phyloP scores from a whole-genome alignment of 2,113 vertebrate species.

The Chauna torquata region DNA sequence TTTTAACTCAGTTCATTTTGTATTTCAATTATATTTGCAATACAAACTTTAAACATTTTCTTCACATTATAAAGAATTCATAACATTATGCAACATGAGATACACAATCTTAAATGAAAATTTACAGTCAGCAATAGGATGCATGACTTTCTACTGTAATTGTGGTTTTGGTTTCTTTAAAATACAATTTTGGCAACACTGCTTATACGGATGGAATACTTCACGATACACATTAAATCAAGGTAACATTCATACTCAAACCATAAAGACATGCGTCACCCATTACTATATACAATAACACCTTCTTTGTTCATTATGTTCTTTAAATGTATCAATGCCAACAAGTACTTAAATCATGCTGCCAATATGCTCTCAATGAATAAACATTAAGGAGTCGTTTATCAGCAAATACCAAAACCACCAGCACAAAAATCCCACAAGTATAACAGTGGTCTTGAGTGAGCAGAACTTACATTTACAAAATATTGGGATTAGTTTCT shows the following conservation, averaged over 20 bases:
- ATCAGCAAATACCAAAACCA: conserved; percentile 27
- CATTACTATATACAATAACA: not conserved
- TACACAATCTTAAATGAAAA: not conserved
- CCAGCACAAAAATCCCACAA: conserved; percentile 2
- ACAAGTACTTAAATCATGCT: not conserved
- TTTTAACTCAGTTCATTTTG: not conserved
- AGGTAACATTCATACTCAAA: conserved; percentile 3
- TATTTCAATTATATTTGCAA: not conserved
- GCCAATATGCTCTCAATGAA: conserved; percentile 8
- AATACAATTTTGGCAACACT: not conserved
- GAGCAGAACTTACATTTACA: not conserved
- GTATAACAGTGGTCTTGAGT: not conserved
- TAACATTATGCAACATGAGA: not conserved
- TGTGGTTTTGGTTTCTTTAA: not conserved
- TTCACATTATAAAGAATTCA: not conserved
- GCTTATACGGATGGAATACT: not conserved
- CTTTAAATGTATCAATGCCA: conserved; percentile 8
- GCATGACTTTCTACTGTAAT: not conserved
- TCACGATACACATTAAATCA: not conserved
- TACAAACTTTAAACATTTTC: not conserved
- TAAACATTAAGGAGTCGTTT: conserved; percentile 1
- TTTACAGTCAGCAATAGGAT: not conserved
- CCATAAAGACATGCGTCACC: not conserved
- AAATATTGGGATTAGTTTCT: not conserved
- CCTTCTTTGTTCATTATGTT: conserved; percentile 6